These are phyloP conservation scores for Lepus europaeus DNA, from an alignment of 2,113 vertebrate genomes.

Conservation along the genomic window DNA sequence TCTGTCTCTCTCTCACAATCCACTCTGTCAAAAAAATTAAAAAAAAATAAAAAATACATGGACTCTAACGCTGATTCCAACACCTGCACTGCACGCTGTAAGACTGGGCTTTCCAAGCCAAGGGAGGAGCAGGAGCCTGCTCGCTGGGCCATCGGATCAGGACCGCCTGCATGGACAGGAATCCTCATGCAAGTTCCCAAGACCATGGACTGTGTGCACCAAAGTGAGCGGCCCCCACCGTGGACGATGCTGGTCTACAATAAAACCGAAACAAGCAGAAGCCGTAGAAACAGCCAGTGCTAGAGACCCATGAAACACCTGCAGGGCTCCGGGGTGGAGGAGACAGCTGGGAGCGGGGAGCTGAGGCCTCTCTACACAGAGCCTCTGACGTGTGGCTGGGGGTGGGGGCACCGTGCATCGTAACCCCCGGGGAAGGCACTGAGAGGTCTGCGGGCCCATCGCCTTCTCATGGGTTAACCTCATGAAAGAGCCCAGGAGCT, in stretches of 20 bases:
- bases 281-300: background rate
- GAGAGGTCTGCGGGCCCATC: too few relatives aligned
- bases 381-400: background rate
- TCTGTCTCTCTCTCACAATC: too few relatives aligned
- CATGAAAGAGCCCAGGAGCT: background rate
- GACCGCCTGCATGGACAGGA: background rate
- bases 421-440: background rate
- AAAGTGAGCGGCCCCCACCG: background rate
- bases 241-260: background rate
- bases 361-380: background rate
- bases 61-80: background rate
- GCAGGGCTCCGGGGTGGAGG: background rate
- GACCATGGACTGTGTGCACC: background rate
- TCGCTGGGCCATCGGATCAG: background rate
- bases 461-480: too few relatives aligned
- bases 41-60: background rate
- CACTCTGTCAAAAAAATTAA: too few relatives aligned
- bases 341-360: background rate
- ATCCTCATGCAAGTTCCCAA: background rate
- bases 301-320: background rate
- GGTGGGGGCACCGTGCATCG: background rate
- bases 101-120: background rate
- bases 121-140: background rate
- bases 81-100: background rate
- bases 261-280: constrained; percentile 9